A percentile compares a stretch with the other conserved stretches of the same genome.
These are phyloP conservation scores for Neuroterus valhalla DNA, from an alignment of 1,140 invertebrate species.

Conservation along the genomic window DNA sequence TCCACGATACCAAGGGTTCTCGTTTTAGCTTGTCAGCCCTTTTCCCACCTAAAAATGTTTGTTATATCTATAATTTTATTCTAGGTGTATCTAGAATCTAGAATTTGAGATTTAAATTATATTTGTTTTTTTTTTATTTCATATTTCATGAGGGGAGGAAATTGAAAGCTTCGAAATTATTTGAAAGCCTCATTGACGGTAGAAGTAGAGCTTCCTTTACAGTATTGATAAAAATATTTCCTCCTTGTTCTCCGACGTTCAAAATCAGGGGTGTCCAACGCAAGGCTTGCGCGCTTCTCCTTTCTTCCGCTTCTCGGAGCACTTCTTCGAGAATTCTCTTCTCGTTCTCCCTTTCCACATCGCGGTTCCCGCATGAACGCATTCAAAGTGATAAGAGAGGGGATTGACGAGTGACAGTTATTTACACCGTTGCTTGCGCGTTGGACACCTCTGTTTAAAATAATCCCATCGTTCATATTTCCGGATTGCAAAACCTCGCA, in stretches of 20 bases:
- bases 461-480: constrained; percentile 11
- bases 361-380: too few species aligned
- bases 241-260: constrained; percentile 1
- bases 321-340: too few species aligned
- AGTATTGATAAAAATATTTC: not conserved
- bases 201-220: not conserved
- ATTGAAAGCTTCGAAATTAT: not conserved
- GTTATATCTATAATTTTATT: not conserved
- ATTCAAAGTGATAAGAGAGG: too few species aligned
- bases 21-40: not conserved
- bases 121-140: not conserved
- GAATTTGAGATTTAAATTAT: too few species aligned
- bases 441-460: too few species aligned
- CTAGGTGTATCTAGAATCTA: too few species aligned
- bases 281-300: too few species aligned
- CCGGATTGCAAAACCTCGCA: constrained; percentile 8
- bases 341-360: too few species aligned
- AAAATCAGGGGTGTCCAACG: too few species aligned
- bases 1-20: constrained; percentile 34
- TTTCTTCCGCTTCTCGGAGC: too few species aligned
- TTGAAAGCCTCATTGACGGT: constrained; percentile 4
- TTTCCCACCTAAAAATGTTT: not conserved
- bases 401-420: too few species aligned
- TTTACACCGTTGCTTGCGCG: too few species aligned
- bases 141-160: not conserved